Evolutionary conservation across 1,140 invertebrate species (phyloP).

Genomic region (Agraylea sexmaculata): DNA sequence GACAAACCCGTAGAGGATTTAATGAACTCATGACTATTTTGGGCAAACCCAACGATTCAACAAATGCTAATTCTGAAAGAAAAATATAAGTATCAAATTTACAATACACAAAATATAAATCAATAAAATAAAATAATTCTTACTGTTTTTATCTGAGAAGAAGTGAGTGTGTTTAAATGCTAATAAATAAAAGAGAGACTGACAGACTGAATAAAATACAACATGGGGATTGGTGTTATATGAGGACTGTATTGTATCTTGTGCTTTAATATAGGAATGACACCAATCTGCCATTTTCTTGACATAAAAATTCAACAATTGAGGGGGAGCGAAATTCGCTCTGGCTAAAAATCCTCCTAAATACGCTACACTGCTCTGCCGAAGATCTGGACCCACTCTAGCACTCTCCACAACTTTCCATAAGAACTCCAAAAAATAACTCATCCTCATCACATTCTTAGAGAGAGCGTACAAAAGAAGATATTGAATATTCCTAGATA

Average conservation of each 20-base stretch:
- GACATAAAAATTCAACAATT: constrained; percentile 30
- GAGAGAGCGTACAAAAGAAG: constrained; percentile 36
- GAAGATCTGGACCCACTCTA: constrained; percentile 26
- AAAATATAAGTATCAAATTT: constrained; percentile 9
- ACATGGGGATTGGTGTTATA: constrained; percentile 52
- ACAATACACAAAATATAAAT: constrained; percentile 1
- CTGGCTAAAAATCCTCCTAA: constrained; percentile 32
- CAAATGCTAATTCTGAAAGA: constrained; percentile 61
- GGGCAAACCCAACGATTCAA: constrained; percentile 69
- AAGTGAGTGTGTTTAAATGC: constrained; percentile 78
- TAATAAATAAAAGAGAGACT: constrained; percentile 82
- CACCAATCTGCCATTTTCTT: constrained; percentile 38
- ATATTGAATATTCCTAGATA: constrained; percentile 37
- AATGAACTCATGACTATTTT: constrained; percentile 71
- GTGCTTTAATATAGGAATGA: constrained; percentile 35
- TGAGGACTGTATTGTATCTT: constrained; percentile 24
- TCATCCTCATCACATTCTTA: constrained; percentile 25
- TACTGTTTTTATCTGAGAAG: constrained; percentile 60
- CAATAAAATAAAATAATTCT: constrained; percentile 25
- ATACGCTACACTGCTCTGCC: constrained; percentile 32
- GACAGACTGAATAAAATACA: constrained; percentile 82
- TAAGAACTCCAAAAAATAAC: constrained; percentile 11
- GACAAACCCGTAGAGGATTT: constrained; percentile 75
- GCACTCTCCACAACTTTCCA: constrained; percentile 18
- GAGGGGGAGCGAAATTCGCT: constrained; percentile 29